A percentile compares a stretch with the other conserved stretches of the same genome.
phyloP scores from a whole-genome alignment of 2,113 vertebrate genomes.

The Myrmecophaga tridactyla region DNA sequence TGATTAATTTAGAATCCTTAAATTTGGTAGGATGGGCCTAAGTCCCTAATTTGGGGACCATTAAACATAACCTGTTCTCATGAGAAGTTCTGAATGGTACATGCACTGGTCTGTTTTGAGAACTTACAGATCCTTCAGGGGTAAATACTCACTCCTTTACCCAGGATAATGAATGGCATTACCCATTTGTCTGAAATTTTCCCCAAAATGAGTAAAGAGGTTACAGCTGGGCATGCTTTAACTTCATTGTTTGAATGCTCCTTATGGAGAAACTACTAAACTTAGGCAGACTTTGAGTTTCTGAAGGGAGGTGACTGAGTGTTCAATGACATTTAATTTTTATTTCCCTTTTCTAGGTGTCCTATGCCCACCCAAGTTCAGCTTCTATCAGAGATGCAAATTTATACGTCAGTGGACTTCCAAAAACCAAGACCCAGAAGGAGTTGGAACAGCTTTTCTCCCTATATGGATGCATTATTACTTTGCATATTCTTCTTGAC shows the following conservation, averaged over 20 bases:
- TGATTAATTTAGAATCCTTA: not conserved
- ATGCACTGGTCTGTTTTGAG: not conserved
- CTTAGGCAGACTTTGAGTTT: not conserved
- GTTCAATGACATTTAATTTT: not conserved
- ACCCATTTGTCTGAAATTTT: not conserved
- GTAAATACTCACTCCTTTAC: not conserved
- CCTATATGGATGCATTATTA: conserved; percentile 98
- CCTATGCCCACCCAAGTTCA: conserved; percentile 97
- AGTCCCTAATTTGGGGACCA: not conserved
- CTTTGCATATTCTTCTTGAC: conserved; percentile 97
- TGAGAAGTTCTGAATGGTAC: rapidly evolving
- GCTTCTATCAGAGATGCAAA: conserved; percentile 99
- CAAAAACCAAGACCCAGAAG: conserved; percentile 98
- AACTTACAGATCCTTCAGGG: not conserved
- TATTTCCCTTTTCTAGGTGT: conserved; percentile 82
- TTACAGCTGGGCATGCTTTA: not conserved
- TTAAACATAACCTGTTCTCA: not conserved
- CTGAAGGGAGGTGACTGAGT: not conserved
- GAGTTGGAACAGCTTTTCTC: conserved; percentile 98
- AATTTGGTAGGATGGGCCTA: not conserved
- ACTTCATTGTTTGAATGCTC: not conserved
- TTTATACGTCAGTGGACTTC: conserved; percentile 97
- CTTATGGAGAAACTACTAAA: not conserved
- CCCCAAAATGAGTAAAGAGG: not conserved
- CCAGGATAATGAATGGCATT: not conserved